phyloP scores from a whole-genome alignment of 2,113 vertebrate genomes.

The Tychaedon coryphoeus region DNA sequence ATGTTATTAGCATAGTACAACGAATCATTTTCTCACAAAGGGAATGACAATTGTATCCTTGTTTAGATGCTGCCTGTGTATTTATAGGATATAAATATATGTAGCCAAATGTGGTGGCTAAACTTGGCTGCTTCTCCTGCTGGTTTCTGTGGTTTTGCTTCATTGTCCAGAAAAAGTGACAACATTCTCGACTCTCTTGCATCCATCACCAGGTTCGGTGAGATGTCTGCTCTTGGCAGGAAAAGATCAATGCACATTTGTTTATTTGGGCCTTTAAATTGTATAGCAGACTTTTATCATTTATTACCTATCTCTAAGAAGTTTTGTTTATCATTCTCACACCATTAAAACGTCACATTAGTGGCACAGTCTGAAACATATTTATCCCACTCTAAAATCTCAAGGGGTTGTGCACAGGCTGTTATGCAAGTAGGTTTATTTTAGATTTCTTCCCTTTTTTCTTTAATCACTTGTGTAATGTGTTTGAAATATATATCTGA shows the following conservation, averaged over 20 bases:
- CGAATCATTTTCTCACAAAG: not conserved
- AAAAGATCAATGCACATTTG: not conserved
- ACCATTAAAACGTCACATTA: not conserved
- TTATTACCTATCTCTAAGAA: not conserved
- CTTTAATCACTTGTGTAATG: not conserved
- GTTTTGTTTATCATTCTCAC: not conserved
- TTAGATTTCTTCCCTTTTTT: not conserved
- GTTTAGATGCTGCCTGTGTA: not conserved
- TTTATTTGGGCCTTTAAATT: not conserved
- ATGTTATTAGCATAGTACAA: not conserved
- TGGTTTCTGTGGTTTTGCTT: constrained; percentile 6
- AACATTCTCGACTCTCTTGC: not conserved
- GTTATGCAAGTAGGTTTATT: not conserved
- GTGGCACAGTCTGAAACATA: not conserved
- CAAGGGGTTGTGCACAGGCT: not conserved
- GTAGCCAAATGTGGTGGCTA: not conserved
- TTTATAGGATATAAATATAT: not conserved
- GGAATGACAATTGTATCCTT: not conserved
- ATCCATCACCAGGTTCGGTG: not conserved
- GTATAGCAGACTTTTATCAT: not conserved
- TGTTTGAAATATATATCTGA: not conserved
- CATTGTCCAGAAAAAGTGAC: not conserved
- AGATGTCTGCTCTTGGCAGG: not conserved
- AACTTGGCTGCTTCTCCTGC: not conserved
- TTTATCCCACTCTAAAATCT: not conserved